Percentiles rank a stretch among this genome's conserved stretches.
Conservation (phyloP, 2,888 invertebrate species). For the Arrhopalites spinosus region DNA sequence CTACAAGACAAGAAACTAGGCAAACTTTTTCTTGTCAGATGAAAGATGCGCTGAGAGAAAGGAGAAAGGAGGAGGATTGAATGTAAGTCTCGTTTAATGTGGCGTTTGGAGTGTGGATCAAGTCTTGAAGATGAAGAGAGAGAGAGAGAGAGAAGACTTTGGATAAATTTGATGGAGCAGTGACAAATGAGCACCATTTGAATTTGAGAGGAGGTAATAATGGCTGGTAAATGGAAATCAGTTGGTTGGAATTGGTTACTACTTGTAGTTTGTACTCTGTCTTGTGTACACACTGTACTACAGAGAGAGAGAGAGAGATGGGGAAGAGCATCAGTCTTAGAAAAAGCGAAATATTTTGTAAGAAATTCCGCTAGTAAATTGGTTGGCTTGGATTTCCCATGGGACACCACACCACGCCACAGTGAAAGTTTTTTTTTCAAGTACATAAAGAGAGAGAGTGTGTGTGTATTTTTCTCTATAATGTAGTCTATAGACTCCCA, state of each 20-base stretch:
- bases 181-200: conserved; percentile 19
- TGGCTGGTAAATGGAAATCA: conserved; percentile 20
- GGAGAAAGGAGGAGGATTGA: too few species aligned
- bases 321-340: not conserved
- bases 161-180: conserved; percentile 9
- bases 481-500: not conserved
- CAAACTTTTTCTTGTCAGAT: too few species aligned
- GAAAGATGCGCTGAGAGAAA: too few species aligned
- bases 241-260: conserved; percentile 22
- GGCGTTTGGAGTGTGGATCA: too few species aligned
- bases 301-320: too few species aligned
- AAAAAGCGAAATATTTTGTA: conserved; percentile 40
- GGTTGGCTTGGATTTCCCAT: conserved; percentile 44
- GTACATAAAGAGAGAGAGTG: not conserved
- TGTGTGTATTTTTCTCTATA: not conserved
- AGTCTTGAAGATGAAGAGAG: too few species aligned
- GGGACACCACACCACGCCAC: conserved; percentile 25
- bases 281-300: too few species aligned
- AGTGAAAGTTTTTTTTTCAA: not conserved
- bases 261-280: not conserved
- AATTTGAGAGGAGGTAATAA: conserved; percentile 18
- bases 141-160: not conserved
- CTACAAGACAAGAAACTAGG: too few species aligned
- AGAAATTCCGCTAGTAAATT: conserved; percentile 46
- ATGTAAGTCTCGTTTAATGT: too few species aligned